Conservation (phyloP, 2,888 invertebrate species). For the Heteropelma amictum region DNA sequence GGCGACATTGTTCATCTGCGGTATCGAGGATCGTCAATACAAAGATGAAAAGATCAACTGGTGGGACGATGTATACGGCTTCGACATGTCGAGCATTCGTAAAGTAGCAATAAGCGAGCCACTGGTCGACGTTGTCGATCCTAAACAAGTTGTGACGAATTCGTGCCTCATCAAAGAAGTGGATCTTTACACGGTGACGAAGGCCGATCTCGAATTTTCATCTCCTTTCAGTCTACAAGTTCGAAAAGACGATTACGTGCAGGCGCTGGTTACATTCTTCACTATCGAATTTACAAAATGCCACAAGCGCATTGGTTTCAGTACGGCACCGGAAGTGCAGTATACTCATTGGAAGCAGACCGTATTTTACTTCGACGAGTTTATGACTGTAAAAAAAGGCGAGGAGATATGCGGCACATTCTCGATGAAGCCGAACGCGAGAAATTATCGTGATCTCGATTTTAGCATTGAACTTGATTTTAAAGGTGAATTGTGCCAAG, state of each 20-base stretch:
- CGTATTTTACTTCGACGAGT: slow-evolving; percentile 98
- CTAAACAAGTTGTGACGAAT: slow-evolving; percentile 98
- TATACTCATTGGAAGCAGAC: slow-evolving; percentile 99
- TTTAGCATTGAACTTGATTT: slow-evolving; percentile 96
- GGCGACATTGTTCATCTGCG: slow-evolving; percentile 96
- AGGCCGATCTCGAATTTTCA: slow-evolving; percentile 94
- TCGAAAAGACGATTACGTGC: slow-evolving; percentile 96
- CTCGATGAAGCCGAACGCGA: slow-evolving; percentile 95
- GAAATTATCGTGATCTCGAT: slow-evolving; percentile 98
- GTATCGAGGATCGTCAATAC: slow-evolving; percentile 98
- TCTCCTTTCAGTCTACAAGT: slow-evolving; percentile 91
- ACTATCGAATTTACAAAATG: slow-evolving; percentile 99
- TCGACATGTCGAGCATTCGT: slow-evolving; percentile 99
- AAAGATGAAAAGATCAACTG: slow-evolving; percentile 99
- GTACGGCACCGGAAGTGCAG: slow-evolving; percentile 97
- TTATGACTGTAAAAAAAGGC: slow-evolving; percentile 96
- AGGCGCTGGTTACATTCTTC: slow-evolving; percentile 99
- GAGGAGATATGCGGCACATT: slow-evolving; percentile 96
- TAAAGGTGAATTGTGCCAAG: slow-evolving; percentile 91
- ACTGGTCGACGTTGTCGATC: slow-evolving; percentile 98
- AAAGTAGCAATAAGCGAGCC: slow-evolving; percentile 99
- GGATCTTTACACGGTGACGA: slow-evolving; percentile 98
- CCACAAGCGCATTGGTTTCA: slow-evolving; percentile 98
- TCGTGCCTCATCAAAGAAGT: slow-evolving; percentile 97
- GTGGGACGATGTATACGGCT: slow-evolving; percentile 99